These are phyloP conservation scores for Nothoprocta pentlandii DNA, from an alignment of 2,113 vertebrate species.

Conservation along the genomic window DNA sequence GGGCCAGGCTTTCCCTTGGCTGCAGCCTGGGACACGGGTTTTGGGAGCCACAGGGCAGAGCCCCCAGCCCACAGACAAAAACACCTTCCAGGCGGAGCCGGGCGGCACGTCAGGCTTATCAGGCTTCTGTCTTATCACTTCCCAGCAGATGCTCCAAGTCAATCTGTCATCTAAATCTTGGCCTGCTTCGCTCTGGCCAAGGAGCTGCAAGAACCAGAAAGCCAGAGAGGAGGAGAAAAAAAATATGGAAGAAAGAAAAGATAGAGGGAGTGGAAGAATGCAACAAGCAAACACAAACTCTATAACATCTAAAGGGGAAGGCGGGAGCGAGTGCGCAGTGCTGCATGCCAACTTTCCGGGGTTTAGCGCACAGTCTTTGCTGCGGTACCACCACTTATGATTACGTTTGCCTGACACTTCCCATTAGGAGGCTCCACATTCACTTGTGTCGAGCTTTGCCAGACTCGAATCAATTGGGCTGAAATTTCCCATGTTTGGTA, in stretches of 20 bases:
- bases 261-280: neutral
- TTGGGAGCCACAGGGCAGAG: neutral
- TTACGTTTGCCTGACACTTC: slow-evolving; percentile 20
- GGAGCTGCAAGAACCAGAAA: neutral
- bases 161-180: slow-evolving; percentile 37
- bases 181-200: neutral
- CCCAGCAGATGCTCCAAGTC: slow-evolving; percentile 44
- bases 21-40: neutral
- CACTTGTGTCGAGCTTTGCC: neutral
- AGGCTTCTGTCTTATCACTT: slow-evolving; percentile 52
- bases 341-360: slow-evolving; percentile 34
- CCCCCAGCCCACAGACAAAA: neutral
- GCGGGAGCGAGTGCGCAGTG: accelerated
- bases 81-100: neutral
- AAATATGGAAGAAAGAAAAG: no score
- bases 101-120: slow-evolving; percentile 21
- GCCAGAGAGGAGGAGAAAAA: neutral
- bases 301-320: neutral
- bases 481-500: slow-evolving; percentile 50
- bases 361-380: neutral
- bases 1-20: slow-evolving; percentile 41
- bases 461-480: slow-evolving; percentile 22
- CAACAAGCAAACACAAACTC: neutral
- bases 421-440: slow-evolving; percentile 5
- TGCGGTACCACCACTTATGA: neutral